A percentile compares a stretch with the other conserved stretches of the same genome.
Evolutionary conservation across 2,797 vertebrate genomes (phyloP).

Genomic region (Bufotes viridis): DNA sequence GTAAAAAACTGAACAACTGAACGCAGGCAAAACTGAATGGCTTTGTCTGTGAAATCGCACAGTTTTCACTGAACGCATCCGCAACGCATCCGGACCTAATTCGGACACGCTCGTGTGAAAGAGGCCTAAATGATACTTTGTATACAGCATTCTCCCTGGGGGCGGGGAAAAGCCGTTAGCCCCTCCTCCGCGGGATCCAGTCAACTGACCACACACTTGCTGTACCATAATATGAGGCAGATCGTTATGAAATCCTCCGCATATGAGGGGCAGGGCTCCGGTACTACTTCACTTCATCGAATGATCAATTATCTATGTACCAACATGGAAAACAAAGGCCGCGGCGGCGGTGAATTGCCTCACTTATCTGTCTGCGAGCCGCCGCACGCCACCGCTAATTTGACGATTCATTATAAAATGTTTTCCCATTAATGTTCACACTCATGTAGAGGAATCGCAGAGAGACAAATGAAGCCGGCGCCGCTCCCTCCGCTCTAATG

Average conservation of each 20-base stretch:
- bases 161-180: not conserved
- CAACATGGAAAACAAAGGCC: slow-evolving; percentile 81
- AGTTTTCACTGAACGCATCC: too few species aligned
- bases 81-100: too few species aligned
- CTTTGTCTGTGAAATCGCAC: too few species aligned
- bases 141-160: too few species aligned
- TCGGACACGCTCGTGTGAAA: too few species aligned
- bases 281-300: slow-evolving; percentile 80
- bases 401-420: slow-evolving; percentile 86
- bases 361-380: slow-evolving; percentile 84
- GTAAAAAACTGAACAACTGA: too few species aligned
- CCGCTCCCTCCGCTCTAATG: slow-evolving; percentile 30
- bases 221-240: not conserved
- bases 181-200: not conserved
- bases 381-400: slow-evolving; percentile 88
- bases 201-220: not conserved
- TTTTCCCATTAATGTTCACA: slow-evolving; percentile 78
- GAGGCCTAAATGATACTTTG: too few species aligned
- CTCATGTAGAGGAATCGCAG: slow-evolving; percentile 70
- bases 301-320: slow-evolving; percentile 86
- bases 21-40: too few species aligned
- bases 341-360: slow-evolving; percentile 85
- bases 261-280: not conserved
- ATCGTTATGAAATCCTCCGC: not conserved
- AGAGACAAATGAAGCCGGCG: slow-evolving; percentile 65